Percentiles rank a stretch among this genome's conserved stretches.
These are phyloP conservation scores for Lophochroa leadbeateri DNA, from an alignment of 2,113 vertebrate species.

Conservation along the genomic window DNA sequence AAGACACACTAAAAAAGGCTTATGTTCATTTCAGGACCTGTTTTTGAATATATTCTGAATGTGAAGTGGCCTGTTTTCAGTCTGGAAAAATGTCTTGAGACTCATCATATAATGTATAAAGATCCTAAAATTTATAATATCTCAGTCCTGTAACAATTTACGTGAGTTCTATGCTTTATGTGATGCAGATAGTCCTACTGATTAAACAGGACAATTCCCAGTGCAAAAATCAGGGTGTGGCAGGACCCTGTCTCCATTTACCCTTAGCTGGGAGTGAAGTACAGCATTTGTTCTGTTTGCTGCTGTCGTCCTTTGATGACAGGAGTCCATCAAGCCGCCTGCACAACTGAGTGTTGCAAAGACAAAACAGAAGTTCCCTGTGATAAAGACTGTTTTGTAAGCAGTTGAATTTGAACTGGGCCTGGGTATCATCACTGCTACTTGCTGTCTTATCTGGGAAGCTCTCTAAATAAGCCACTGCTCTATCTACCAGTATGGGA, in stretches of 20 bases:
- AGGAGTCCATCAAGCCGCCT: not conserved
- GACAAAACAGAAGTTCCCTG: not conserved
- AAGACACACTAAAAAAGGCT: not conserved
- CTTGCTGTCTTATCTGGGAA: conserved; percentile 41
- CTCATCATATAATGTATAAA: not conserved
- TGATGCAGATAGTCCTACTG: not conserved
- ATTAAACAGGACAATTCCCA: not conserved
- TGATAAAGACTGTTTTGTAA: conserved; percentile 12
- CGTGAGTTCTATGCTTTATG: not conserved
- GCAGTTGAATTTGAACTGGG: not conserved
- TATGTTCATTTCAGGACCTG: not conserved
- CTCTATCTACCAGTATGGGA: not conserved
- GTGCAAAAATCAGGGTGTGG: not conserved
- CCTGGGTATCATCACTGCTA: not conserved
- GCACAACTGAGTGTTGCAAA: conserved; percentile 1
- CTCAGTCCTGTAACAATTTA: not conserved
- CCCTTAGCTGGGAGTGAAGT: not conserved
- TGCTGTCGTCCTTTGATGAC: not conserved
- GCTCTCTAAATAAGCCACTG: conserved; percentile 23
- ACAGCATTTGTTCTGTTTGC: not conserved
- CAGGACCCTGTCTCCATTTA: not conserved
- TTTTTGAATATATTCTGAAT: not conserved
- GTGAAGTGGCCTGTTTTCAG: not conserved
- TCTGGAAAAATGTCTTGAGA: not conserved
- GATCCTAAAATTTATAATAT: not conserved